Percentiles rank a stretch among this genome's conserved stretches.
Evolutionary conservation across 2,888 invertebrate genomes (phyloP).

Genomic region (Lepidochrysops patricia): DNA sequence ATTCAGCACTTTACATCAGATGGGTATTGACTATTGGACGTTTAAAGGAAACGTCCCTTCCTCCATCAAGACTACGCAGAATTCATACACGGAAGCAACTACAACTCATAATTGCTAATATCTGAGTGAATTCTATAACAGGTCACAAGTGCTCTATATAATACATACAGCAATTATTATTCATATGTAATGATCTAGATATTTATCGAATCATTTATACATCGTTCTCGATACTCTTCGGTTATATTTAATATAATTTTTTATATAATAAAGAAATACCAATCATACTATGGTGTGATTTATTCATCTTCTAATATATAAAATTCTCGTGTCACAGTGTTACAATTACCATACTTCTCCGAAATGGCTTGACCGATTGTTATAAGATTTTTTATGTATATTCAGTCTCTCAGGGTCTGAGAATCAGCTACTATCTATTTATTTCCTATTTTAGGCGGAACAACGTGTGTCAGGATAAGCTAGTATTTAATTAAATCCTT

Average conservation of each 20-base stretch:
- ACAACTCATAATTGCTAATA: neutral
- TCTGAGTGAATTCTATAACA: constrained; percentile 1
- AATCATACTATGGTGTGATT: neutral
- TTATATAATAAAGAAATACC: neutral
- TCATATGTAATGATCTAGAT: neutral
- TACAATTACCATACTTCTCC: too few relatives aligned
- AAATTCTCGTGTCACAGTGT: neutral
- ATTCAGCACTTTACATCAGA: neutral
- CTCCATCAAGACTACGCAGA: constrained; percentile 10
- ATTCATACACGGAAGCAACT: constrained; percentile 3
- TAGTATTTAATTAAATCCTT: too few relatives aligned
- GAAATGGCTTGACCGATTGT: too few relatives aligned
- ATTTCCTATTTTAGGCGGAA: too few relatives aligned
- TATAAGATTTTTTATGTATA: too few relatives aligned
- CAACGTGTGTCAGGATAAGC: too few relatives aligned
- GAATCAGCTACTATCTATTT: too few relatives aligned
- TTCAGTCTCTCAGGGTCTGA: too few relatives aligned
- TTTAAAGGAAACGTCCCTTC: constrained; percentile 5
- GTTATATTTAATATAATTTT: neutral
- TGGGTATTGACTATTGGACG: neutral
- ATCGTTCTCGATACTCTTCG: neutral
- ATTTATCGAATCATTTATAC: constrained; percentile 1
- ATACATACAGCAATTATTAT: neutral
- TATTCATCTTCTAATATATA: neutral
- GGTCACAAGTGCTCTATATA: neutral